Conservation (phyloP, 2,113 vertebrate genomes). For the Pelmatolapia mariae region DNA sequence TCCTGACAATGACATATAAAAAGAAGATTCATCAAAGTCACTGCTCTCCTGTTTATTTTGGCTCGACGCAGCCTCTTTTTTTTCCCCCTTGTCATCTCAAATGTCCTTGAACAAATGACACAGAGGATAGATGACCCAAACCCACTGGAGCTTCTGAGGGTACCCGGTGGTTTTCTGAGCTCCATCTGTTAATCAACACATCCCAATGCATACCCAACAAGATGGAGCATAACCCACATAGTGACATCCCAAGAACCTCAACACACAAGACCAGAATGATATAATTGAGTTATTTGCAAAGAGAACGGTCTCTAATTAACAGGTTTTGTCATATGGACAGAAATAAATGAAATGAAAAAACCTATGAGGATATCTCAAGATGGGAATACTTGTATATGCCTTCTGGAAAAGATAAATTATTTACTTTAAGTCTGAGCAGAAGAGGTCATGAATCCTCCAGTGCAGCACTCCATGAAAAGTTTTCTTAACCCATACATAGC, state of each 20-base stretch:
- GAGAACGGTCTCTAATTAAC: not conserved
- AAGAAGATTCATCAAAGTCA: slow-evolving; percentile 38
- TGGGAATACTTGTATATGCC: not conserved
- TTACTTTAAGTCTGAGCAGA: not conserved
- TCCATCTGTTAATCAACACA: slow-evolving; percentile 48
- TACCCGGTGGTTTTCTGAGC: not conserved
- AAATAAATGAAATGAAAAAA: not conserved
- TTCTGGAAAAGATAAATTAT: not conserved
- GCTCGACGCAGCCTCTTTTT: not conserved
- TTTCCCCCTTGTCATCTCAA: slow-evolving; percentile 18
- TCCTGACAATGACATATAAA: slow-evolving; percentile 32
- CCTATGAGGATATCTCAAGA: not conserved
- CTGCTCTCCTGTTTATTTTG: not conserved
- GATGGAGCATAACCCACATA: not conserved
- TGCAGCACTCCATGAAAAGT: not conserved
- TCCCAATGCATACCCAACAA: slow-evolving; percentile 41
- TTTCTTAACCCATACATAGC: slow-evolving; percentile 44
- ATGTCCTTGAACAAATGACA: slow-evolving; percentile 22
- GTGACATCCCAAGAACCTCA: not conserved
- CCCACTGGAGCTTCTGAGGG: not conserved
- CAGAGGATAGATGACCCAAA: slow-evolving; percentile 14
- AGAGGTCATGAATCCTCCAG: not conserved
- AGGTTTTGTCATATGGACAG: not conserved
- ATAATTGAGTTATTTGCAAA: not conserved
- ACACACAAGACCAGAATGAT: not conserved